These are phyloP conservation scores for Theristus sp. DNA, from an alignment of 2,888 invertebrate species.

Conservation along the genomic window DNA sequence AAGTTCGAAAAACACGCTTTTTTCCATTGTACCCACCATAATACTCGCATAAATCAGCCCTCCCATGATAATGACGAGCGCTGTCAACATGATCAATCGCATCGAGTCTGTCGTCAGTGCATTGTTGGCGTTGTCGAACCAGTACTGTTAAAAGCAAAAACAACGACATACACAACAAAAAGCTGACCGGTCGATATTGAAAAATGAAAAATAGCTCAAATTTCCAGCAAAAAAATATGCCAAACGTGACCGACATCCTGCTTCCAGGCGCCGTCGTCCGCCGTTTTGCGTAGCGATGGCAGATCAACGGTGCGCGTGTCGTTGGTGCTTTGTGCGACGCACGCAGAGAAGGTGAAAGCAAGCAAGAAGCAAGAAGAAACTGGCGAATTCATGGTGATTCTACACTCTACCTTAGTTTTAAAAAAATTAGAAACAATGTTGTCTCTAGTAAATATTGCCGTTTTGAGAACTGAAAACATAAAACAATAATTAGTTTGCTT, in stretches of 20 bases:
- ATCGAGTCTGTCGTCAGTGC: background rate
- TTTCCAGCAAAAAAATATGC: no score
- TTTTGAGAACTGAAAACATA: no score
- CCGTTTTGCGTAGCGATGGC: background rate
- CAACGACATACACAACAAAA: background rate
- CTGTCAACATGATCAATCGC: background rate
- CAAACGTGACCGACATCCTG: background rate
- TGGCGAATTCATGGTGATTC: no score
- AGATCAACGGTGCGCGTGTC: background rate
- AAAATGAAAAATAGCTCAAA: background rate
- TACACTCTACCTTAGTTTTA: no score
- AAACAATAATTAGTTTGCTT: no score
- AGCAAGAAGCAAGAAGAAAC: no score
- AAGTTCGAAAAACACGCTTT: background rate
- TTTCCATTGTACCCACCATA: background rate
- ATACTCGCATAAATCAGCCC: background rate
- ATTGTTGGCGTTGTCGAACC: background rate
- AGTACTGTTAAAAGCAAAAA: background rate
- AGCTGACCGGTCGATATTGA: background rate
- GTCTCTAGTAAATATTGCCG: no score
- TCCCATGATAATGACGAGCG: background rate
- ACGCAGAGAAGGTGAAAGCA: no score
- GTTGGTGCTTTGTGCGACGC: no score
- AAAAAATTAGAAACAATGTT: no score
- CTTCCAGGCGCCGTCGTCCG: background rate